Conservation (phyloP, 2,113 vertebrate genomes). For the Bubalus kerabau region DNA sequence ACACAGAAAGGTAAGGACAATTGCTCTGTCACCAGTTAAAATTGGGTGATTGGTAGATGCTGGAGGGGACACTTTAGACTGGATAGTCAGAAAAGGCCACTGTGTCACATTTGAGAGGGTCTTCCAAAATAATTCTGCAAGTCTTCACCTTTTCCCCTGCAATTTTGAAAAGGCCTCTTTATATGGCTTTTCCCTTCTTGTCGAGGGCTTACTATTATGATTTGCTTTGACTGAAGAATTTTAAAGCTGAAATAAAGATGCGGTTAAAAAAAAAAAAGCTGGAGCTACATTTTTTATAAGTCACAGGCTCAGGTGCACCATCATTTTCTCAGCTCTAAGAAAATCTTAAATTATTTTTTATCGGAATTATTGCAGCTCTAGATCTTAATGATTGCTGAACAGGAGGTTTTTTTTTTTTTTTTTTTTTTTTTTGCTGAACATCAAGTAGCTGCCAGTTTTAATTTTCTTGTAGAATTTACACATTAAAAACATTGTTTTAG, state of each 20-base stretch:
- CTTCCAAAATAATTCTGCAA: not conserved
- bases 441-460: slow-evolving; percentile 55
- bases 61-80: not conserved
- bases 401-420: not conserved
- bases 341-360: slow-evolving; percentile 66
- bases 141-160: not conserved
- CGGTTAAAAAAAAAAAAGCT: not conserved
- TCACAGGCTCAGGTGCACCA: not conserved
- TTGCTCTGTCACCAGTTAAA: not conserved
- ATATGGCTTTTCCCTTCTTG: not conserved
- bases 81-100: not conserved
- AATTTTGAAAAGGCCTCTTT: not conserved
- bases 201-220: slow-evolving; percentile 1
- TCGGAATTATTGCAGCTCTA: slow-evolving; percentile 47
- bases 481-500: slow-evolving; percentile 65
- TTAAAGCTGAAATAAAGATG: slow-evolving; percentile 46
- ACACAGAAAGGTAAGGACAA: not conserved
- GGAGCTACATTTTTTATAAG: slow-evolving; percentile 61
- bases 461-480: slow-evolving; percentile 66
- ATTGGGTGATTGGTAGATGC: not conserved
- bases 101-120: not conserved
- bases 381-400: slow-evolving; percentile 49
- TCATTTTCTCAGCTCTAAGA: slow-evolving; percentile 41
- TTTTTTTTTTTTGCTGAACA: not conserved
- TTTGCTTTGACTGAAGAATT: slow-evolving; percentile 25